Conservation (phyloP, 2,797 vertebrate species). For the Acipenser oxyrinchus region DNA sequence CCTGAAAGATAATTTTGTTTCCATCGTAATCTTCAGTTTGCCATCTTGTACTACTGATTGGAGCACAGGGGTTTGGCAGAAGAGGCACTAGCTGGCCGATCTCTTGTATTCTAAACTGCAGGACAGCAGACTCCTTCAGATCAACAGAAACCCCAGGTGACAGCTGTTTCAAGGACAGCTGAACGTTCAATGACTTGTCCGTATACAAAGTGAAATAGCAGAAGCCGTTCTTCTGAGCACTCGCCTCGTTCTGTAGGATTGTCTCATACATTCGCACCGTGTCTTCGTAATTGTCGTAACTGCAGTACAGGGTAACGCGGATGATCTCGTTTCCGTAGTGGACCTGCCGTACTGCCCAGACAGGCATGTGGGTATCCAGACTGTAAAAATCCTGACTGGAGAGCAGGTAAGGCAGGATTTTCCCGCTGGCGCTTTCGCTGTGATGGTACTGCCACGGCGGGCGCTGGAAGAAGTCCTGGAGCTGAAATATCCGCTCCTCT, state of each 20-base stretch:
- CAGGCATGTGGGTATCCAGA: slow-evolving; percentile 77
- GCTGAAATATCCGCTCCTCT: slow-evolving; percentile 71
- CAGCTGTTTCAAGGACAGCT: slow-evolving; percentile 84
- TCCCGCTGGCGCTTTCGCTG: slow-evolving; percentile 38
- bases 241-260: slow-evolving; percentile 68
- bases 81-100: slow-evolving; percentile 88
- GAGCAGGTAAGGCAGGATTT: slow-evolving; percentile 42
- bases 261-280: slow-evolving; percentile 78
- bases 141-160: slow-evolving; percentile 64
- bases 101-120: slow-evolving; percentile 83
- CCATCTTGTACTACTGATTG: slow-evolving; percentile 85
- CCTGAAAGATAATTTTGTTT: slow-evolving; percentile 88
- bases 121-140: slow-evolving; percentile 63
- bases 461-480: slow-evolving; percentile 73
- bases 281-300: slow-evolving; percentile 82
- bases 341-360: slow-evolving; percentile 80
- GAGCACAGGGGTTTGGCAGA: slow-evolving; percentile 80
- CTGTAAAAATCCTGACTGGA: slow-evolving; percentile 75
- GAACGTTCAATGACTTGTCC: slow-evolving; percentile 46
- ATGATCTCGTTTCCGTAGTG: slow-evolving; percentile 72
- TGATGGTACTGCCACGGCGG: slow-evolving; percentile 79
- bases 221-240: slow-evolving; percentile 63
- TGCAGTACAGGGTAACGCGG: slow-evolving; percentile 77
- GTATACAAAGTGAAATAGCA: slow-evolving; percentile 69
- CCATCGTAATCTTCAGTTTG: slow-evolving; percentile 90